Conservation (phyloP, 2,113 vertebrate species). For the Philantomba maxwellii region DNA sequence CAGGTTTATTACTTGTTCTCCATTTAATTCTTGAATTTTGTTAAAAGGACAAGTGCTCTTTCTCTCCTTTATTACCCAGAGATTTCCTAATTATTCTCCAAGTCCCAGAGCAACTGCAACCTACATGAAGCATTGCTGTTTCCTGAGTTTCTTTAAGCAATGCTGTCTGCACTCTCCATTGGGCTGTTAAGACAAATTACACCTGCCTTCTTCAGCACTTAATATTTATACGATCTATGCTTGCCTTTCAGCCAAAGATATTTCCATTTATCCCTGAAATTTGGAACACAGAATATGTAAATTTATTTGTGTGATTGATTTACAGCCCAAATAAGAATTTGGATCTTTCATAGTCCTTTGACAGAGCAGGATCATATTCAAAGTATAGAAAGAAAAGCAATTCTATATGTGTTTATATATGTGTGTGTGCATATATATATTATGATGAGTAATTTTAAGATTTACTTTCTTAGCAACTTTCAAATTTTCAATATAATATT, state of each 20-base stretch:
- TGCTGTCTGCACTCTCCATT: background rate
- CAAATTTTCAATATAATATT: background rate
- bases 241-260: background rate
- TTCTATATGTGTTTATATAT: too few species aligned
- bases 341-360: background rate
- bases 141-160: background rate
- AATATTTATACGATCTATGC: background rate
- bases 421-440: background rate
- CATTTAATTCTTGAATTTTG: background rate
- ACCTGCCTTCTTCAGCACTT: background rate
- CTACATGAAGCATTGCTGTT: background rate
- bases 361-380: background rate
- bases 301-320: background rate
- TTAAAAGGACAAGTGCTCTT: background rate
- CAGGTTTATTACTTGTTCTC: background rate
- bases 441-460: background rate
- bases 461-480: background rate
- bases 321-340: background rate
- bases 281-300: background rate
- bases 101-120: background rate
- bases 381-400: background rate
- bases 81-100: background rate
- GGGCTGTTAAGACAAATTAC: background rate
- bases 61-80: background rate
- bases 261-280: background rate